Base-by-base conservation (phyloP, 2,888 invertebrate species). In the Oxyteleia sp. region DNA sequence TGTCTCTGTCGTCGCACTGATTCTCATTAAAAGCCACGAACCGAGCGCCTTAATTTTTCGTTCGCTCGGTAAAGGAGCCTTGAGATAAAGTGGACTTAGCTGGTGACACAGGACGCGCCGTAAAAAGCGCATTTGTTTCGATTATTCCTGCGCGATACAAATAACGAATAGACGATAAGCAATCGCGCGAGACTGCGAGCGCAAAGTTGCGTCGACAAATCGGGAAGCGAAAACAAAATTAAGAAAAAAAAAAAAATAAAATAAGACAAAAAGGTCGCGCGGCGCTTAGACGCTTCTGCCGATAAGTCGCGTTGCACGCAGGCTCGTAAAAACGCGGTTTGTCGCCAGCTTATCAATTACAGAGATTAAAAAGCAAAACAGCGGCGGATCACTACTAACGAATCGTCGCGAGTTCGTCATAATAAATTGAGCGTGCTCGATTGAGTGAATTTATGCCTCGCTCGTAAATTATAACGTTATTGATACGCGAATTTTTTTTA, bases 341-440 rank as follows among this genome's bases (percentile, higher is more conserved):
- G 78, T 78, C 53, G 68, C 68, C 76, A 53, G 61, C 68, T 76
- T 68, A 68, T 76, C 76, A 68, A 61, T 68, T 76, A 47, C 61
- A 51, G 59, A n/a, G 68, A 68, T 76, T 78, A 55, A 78, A 78
- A 69, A 68, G 69, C 63, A 69, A 45, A 61, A 38, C 35, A 38
- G 71, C 61, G 59, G 26, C 41, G 16, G 26, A 61, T 72, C 61
- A 51, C 53, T 55, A 23, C 49, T 57, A 53, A 35, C 53, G 43
- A 64, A 64, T 74, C 45, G 43, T 26, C 45, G n/a, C n/a, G 18
- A 45, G 35, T 35, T 64, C 64, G 74, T 64, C 74, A 55, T 64
- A 74, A 74, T 74, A 63, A 74, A 64, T 74, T 55, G 74, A 74
- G 55, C 64, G 15, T 47, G 72, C 43, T 35, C 43, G 29, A 49